These are phyloP conservation scores for Lepidocolaptes lacrymiger DNA, from an alignment of 2,797 vertebrate genomes.

Conservation along the genomic window DNA sequence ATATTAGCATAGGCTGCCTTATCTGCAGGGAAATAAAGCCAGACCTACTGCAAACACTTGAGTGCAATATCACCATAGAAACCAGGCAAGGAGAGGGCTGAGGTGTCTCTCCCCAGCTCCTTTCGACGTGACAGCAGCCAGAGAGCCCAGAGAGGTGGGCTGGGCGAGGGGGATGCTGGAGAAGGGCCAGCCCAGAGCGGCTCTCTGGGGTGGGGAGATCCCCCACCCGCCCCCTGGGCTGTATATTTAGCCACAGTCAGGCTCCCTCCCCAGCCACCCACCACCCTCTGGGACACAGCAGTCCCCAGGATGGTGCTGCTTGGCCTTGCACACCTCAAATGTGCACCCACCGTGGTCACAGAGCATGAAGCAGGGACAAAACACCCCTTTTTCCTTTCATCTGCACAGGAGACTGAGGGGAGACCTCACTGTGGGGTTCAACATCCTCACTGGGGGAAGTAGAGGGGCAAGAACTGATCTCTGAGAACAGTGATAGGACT, in stretches of 20 bases:
- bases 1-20: conserved; percentile 54
- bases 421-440: neutral
- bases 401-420: neutral
- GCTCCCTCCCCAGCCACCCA: neutral
- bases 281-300: neutral
- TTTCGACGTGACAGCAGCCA: conserved; percentile 60
- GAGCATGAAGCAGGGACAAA: neutral
- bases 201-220: neutral
- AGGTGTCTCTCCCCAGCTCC: conserved; percentile 75
- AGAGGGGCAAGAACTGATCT: no score
- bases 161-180: neutral
- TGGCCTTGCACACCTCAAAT: neutral
- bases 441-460: neutral
- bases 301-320: neutral
- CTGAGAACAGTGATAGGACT: neutral
- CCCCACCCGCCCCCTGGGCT: neutral
- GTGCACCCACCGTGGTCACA: rapidly evolving
- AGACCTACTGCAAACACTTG: conserved; percentile 71
- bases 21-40: conserved; percentile 73
- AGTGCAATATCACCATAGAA: conserved; percentile 85
- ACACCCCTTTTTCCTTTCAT: neutral
- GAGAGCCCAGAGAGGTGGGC: neutral
- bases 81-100: conserved; percentile 75
- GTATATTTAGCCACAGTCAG: neutral
- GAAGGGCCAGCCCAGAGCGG: neutral